Conservation (phyloP, 1,140 invertebrate genomes). For the Littorina saxatilis region DNA sequence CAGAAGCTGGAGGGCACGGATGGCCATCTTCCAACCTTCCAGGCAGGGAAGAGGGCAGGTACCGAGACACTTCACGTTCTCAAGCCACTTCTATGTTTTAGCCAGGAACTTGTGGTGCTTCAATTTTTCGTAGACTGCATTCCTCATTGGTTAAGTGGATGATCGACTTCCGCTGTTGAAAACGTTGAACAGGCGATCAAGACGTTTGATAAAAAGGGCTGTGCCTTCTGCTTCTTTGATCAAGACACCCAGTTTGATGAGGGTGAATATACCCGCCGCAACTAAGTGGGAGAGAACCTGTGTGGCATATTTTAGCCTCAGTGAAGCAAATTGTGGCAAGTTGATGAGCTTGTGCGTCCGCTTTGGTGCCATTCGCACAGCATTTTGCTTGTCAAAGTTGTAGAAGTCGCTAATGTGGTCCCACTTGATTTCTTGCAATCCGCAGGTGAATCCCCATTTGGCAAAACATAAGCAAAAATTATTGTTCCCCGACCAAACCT, state of each 20-base stretch:
- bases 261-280: neutral
- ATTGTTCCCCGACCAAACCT: too few species aligned
- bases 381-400: neutral
- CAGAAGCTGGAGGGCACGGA: neutral
- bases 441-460: too few species aligned
- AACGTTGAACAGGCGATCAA: neutral
- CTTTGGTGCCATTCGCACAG: conserved; percentile 21
- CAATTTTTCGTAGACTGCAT: neutral
- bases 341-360: neutral
- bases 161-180: conserved; percentile 5
- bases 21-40: neutral
- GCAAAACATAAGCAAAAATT: too few species aligned
- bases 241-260: neutral
- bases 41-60: neutral
- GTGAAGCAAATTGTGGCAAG: neutral
- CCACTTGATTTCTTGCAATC: conserved; percentile 2
- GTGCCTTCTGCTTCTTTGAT: neutral
- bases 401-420: neutral
- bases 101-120: neutral
- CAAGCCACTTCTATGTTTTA: neutral
- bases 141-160: neutral
- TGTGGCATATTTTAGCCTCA: neutral
- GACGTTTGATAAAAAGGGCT: neutral
- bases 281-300: conserved; percentile 11
- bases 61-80: neutral